Base-by-base conservation (phyloP, 2,888 invertebrate species). In the Coelopa pilipes region DNA sequence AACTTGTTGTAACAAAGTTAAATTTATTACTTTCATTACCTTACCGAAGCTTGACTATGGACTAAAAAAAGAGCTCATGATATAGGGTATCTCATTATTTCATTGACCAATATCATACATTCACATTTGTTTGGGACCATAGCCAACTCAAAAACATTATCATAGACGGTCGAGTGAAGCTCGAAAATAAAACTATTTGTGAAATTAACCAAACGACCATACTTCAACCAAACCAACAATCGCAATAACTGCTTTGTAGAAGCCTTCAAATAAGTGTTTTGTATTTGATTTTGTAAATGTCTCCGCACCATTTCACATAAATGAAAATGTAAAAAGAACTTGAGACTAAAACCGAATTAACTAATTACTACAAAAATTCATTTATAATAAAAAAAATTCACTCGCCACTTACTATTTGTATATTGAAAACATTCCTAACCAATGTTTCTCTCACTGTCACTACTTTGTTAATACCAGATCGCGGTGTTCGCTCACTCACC, bases 261-360 rank as follows among this genome's bases (percentile, higher is more conserved):
- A 66, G 50, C 50, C 45, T 47, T 13, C 17, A 69, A 46, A 53
- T 59, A 57, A 59, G 17, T 70, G 70, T 63, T 24, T 45, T 63
- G 70, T 63, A 71, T 24, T 71, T 71, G 70, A 71, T 71, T 70
- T 63, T 63, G 70, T 71, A 71, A 71, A 71, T 63, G 62, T 71
- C 63, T 63, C 24, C 50, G 63, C 45, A 71, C 45, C 50, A 71
- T 71, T 71, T 24, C 49, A 62, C 24, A 12, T 1, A 50, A 34
- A 17, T 57, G 19, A 45, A 19, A 47, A 65, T 3, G n/a, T 45
- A 68, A 57, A 45, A 3, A 21, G 12, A 34, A 34, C 34, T 34
- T 34, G 49, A 65, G 19, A n/a, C 47, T 13, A 59, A 59, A 59
- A 21, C 12, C 10, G 11, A 21, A 13, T 1, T 59, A 59, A 21